These are phyloP conservation scores for Psittacara wagleri DNA, from an alignment of 2,113 vertebrate species.

Conservation along the genomic window DNA sequence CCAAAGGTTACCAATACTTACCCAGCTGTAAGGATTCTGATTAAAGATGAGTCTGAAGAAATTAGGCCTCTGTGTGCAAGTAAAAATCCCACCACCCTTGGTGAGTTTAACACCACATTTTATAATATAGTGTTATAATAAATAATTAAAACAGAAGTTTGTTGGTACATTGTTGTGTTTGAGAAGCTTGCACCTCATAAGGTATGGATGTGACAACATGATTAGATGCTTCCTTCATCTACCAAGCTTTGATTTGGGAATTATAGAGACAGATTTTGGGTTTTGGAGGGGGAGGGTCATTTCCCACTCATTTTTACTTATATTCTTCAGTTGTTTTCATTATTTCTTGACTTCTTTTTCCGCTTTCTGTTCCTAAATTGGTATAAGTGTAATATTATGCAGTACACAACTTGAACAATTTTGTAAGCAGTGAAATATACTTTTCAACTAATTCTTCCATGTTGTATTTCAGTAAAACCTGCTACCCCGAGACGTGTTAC, in stretches of 20 bases:
- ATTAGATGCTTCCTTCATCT: not conserved
- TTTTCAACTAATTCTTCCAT: not conserved
- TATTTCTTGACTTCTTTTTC: not conserved
- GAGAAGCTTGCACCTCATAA: not conserved
- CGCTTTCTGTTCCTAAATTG: not conserved
- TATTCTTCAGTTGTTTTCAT: not conserved
- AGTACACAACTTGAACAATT: not conserved
- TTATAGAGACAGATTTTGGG: not conserved
- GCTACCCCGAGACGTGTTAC: conserved; percentile 3
- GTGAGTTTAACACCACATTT: not conserved
- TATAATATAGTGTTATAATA: not conserved
- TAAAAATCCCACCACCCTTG: conserved; percentile 21
- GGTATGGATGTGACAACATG: not conserved
- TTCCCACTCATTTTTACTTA: not conserved
- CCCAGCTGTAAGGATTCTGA: conserved; percentile 8
- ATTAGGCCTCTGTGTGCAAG: conserved; percentile 39
- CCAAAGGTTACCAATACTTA: not conserved
- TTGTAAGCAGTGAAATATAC: not conserved
- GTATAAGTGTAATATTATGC: not conserved
- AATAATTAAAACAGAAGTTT: not conserved
- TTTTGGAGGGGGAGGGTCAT: fast-evolving
- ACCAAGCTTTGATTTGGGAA: not conserved
- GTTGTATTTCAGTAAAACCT: conserved; percentile 58
- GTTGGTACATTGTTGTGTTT: not conserved
- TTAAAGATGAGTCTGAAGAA: conserved; percentile 21